Percentiles rank a stretch among this genome's conserved stretches.
phyloP scores from a whole-genome alignment of 2,113 vertebrate genomes.

The Elaphurus davidianus region DNA sequence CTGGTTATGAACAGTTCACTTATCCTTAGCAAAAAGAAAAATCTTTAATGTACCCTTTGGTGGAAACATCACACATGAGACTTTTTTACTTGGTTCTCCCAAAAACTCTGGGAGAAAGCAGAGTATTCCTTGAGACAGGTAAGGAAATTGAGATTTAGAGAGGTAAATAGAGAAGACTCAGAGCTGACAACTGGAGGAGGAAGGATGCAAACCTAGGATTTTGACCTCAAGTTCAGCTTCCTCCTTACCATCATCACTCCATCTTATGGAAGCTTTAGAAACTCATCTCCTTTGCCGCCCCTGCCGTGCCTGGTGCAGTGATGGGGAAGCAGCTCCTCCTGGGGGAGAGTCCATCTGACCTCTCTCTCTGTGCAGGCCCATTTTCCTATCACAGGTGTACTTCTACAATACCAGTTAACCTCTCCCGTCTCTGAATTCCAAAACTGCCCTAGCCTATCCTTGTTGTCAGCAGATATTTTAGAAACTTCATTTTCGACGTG shows the following conservation, averaged over 20 bases:
- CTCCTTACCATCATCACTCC: fast-evolving
- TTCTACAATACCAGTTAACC: not conserved
- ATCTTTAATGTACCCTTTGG: not conserved
- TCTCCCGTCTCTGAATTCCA: not conserved
- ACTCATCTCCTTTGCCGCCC: not conserved
- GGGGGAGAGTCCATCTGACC: not conserved
- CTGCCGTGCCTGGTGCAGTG: not conserved
- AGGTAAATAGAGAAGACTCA: not conserved
- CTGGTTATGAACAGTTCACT: not conserved
- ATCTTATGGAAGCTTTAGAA: not conserved
- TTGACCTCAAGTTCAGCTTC: not conserved
- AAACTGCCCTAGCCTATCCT: constrained; percentile 1
- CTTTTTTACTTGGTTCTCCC: not conserved
- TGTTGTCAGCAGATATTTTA: constrained; percentile 14
- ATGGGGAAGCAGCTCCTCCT: not conserved
- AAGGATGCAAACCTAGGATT: not conserved
- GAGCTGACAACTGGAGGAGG: not conserved
- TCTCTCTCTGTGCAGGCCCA: fast-evolving
- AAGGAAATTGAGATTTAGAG: not conserved
- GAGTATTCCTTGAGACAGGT: not conserved
- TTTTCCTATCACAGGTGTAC: not conserved
- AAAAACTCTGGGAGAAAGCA: not conserved
- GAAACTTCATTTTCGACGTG: constrained; percentile 50
- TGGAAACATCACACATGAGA: not conserved
- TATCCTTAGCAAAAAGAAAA: not conserved